Evolutionary conservation across 2,888 invertebrate species (phyloP).

Genomic region (Corythucha ciliata): DNA sequence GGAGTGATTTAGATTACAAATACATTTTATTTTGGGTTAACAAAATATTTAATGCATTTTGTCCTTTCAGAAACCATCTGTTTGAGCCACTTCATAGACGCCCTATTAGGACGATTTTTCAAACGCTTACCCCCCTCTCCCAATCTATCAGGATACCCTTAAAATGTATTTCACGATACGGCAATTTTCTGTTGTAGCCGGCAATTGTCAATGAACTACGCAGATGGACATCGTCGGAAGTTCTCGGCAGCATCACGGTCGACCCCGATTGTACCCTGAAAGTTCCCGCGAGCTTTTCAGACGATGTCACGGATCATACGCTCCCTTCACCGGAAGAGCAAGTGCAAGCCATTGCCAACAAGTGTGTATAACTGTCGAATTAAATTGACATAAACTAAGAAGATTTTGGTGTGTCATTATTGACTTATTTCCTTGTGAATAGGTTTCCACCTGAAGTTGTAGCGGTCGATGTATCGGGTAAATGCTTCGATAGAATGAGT

Average conservation of each 20-base stretch:
- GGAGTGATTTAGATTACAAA: no score
- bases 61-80: no score
- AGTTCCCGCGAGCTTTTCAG: conserved; percentile 47
- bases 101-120: no score
- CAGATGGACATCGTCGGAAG: conserved; percentile 76
- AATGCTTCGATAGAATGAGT: conserved; percentile 81
- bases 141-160: no score
- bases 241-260: conserved; percentile 71
- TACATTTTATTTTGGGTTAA: no score
- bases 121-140: no score
- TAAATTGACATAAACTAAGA: neutral
- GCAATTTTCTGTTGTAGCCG: conserved; percentile 52
- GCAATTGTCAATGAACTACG: conserved; percentile 68
- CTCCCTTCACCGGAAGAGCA: conserved; percentile 83
- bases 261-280: conserved; percentile 67
- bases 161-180: no score
- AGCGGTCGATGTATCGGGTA: conserved; percentile 79
- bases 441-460: conserved; percentile 83
- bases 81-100: no score
- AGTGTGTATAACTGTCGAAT: conserved; percentile 48
- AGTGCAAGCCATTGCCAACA: conserved; percentile 68
- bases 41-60: no score
- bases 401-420: neutral
- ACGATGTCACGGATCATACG: conserved; percentile 70
- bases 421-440: conserved; percentile 27